Evolutionary conservation across 2,113 vertebrate genomes (phyloP).

Genomic region (Chaetura pelagica): DNA sequence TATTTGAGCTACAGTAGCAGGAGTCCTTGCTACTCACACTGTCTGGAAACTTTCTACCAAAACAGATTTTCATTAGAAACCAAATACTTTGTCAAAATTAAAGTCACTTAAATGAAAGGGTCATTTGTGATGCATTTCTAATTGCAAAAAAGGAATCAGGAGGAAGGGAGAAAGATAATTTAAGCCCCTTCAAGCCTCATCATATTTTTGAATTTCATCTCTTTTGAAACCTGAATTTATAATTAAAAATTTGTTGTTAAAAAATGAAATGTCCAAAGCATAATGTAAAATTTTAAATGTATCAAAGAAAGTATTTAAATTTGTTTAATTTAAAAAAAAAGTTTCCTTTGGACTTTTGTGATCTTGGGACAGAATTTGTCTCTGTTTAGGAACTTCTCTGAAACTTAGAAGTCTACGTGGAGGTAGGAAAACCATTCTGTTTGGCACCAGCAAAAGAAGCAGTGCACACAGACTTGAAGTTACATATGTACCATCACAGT

Average conservation of each 20-base stretch:
- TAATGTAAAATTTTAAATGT: background rate
- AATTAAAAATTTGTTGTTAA: background rate
- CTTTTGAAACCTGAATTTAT: background rate
- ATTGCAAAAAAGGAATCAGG: background rate
- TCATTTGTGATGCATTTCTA: background rate
- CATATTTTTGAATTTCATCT: background rate
- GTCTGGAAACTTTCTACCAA: background rate
- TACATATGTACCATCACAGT: accelerated
- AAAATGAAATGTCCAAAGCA: background rate
- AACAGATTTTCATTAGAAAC: background rate
- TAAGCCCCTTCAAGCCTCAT: background rate
- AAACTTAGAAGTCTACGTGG: background rate
- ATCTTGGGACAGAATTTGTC: background rate
- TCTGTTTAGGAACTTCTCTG: background rate
- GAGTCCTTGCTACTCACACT: background rate
- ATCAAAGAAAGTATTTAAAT: background rate
- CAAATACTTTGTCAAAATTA: background rate
- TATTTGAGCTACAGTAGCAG: background rate
- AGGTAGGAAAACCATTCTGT: background rate
- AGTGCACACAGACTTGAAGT: background rate
- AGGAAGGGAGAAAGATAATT: background rate
- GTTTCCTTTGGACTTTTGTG: background rate
- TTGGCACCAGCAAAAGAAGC: background rate
- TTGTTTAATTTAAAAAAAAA: background rate
- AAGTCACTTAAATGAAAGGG: background rate